Conservation (phyloP, 2,113 vertebrate species). For the Aix galericulata region DNA sequence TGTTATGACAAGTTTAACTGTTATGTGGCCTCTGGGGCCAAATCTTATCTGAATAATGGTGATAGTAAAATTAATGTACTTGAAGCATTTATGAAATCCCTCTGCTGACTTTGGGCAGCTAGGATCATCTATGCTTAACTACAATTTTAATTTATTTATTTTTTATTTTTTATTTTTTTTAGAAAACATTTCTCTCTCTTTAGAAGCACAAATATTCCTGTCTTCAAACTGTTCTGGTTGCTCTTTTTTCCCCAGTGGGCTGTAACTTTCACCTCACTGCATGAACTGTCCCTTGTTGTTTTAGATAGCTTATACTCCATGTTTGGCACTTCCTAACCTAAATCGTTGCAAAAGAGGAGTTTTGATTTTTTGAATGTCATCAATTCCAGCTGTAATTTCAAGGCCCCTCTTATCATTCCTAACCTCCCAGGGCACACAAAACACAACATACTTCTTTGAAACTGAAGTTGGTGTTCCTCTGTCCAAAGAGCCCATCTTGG, state of each 20-base stretch:
- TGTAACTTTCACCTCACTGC: neutral
- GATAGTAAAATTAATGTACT: neutral
- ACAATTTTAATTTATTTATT: neutral
- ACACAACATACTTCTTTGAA: neutral
- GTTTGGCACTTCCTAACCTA: neutral
- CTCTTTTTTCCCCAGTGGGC: neutral
- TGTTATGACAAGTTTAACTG: neutral
- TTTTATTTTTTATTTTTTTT: neutral
- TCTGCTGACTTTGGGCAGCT: neutral
- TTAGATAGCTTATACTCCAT: neutral
- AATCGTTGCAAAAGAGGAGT: neutral
- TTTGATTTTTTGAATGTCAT: neutral
- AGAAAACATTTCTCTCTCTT: neutral
- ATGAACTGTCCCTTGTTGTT: neutral
- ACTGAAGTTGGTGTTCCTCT: neutral
- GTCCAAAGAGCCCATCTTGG: neutral
- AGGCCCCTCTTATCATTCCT: neutral
- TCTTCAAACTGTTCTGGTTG: neutral
- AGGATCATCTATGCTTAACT: neutral
- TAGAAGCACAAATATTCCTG: neutral
- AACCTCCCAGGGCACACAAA: neutral
- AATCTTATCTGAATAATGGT: neutral
- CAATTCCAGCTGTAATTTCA: neutral
- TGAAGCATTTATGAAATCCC: neutral
- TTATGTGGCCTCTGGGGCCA: neutral